Percentiles rank a stretch among this genome's conserved stretches.
These are phyloP conservation scores for Arenicola marina DNA, from an alignment of 2,888 invertebrate genomes.

Conservation along the genomic window DNA sequence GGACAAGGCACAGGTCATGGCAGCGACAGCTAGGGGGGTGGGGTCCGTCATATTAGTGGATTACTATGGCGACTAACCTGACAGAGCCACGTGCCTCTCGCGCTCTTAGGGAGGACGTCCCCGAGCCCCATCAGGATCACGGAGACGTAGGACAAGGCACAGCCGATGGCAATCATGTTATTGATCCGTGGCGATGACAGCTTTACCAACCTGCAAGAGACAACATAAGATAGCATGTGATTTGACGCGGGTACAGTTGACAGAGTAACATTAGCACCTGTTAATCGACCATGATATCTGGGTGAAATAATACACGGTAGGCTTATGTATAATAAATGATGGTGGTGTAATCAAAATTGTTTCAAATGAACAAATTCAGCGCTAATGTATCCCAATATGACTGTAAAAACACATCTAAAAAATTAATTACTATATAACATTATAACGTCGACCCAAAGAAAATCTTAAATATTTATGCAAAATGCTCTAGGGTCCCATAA, in stretches of 20 bases:
- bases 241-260: background rate
- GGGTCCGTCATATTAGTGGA: too few species aligned
- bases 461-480: too few species aligned
- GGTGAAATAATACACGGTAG: background rate
- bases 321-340: conserved; percentile 5
- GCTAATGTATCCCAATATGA: too few species aligned
- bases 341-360: too few species aligned
- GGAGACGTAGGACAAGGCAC: conserved; percentile 3
- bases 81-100: background rate
- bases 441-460: too few species aligned
- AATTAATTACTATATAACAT: too few species aligned
- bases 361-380: too few species aligned
- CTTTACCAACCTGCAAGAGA: conserved; percentile 14
- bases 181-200: conserved; percentile 21
- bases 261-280: background rate
- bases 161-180: conserved; percentile 12
- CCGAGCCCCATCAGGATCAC: conserved; percentile 8
- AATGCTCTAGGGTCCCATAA: too few species aligned
- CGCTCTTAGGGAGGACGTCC: background rate
- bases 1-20: conserved; percentile 8
- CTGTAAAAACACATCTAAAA: too few species aligned
- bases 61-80: background rate
- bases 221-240: background rate
- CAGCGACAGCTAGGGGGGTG: too few species aligned
- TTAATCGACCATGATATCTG: background rate